Percentiles rank a stretch among this genome's conserved stretches.
These are phyloP conservation scores for Cataglyphis livida DNA, from an alignment of 2,888 invertebrate species.

Conservation along the genomic window DNA sequence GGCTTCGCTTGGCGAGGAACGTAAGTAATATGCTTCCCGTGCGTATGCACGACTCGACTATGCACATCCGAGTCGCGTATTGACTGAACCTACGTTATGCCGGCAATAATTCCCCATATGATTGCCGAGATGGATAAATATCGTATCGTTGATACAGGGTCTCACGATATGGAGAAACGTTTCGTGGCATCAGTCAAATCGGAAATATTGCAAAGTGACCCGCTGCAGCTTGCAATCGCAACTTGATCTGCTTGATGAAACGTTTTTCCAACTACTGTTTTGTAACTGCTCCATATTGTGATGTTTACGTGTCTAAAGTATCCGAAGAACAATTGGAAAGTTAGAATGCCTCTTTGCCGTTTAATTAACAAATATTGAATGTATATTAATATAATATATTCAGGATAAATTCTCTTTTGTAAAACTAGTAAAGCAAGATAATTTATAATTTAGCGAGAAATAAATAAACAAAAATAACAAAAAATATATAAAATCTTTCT, in stretches of 20 bases:
- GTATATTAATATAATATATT: neutral
- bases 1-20: slow-evolving; percentile 23
- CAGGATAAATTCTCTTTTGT: neutral
- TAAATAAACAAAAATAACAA: neutral
- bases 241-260: neutral
- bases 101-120: slow-evolving; percentile 55
- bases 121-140: slow-evolving; percentile 49
- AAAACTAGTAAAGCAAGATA: neutral
- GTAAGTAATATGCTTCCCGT: slow-evolving; percentile 22
- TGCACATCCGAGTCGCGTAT: slow-evolving; percentile 50
- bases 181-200: neutral
- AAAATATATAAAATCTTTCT: neutral
- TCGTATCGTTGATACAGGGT: slow-evolving; percentile 35
- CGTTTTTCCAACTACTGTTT: neutral
- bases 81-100: slow-evolving; percentile 34
- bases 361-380: neutral
- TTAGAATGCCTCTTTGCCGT: neutral
- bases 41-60: slow-evolving; percentile 34
- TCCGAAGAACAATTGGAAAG: neutral
- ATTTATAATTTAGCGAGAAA: neutral
- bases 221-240: neutral
- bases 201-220: slow-evolving; percentile 18
- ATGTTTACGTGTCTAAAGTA: neutral
- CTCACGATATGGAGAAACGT: slow-evolving; percentile 23
- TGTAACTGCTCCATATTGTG: neutral